Evolutionary conservation across 2,888 invertebrate genomes (phyloP).

Genomic region (Heteromyza rotundicornis): DNA sequence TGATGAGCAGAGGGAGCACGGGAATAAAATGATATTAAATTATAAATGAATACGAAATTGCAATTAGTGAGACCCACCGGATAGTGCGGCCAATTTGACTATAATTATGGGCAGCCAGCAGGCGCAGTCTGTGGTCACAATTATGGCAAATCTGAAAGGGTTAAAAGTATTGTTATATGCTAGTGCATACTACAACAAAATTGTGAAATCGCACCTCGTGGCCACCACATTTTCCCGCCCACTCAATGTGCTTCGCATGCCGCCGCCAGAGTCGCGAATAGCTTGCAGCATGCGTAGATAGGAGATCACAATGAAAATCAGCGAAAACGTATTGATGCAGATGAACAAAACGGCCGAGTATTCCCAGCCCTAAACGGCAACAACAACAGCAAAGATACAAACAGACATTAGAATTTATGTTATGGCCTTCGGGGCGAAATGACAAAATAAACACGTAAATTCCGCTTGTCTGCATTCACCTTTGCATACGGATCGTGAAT

Average conservation of each 20-base stretch:
- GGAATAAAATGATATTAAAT: constrained; percentile 1
- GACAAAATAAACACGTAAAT: background rate
- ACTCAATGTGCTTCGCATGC: constrained; percentile 67
- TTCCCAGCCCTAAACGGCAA: constrained; percentile 65
- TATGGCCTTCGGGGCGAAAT: no score
- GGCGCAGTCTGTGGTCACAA: constrained; percentile 68
- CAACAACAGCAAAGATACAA: no score
- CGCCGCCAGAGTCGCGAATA: constrained; percentile 66
- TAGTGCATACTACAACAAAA: no score
- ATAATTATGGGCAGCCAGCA: constrained; percentile 70
- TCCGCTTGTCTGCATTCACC: no score
- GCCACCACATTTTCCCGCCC: constrained; percentile 67
- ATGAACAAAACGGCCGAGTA: constrained; percentile 68
- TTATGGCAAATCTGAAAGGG: constrained; percentile 64
- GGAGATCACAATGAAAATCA: constrained; percentile 67
- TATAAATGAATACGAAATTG: no score
- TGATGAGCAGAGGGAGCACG: no score
- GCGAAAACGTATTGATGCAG: constrained; percentile 65
- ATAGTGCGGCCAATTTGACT: constrained; percentile 66
- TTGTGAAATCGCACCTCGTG: constrained; percentile 62
- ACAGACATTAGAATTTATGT: background rate
- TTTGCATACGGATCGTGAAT: constrained; percentile 69
- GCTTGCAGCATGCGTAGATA: constrained; percentile 68
- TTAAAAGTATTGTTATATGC: background rate
- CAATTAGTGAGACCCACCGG: no score